Percentiles rank a stretch among this genome's conserved stretches.
Evolutionary conservation across 2,888 invertebrate genomes (phyloP).

Genomic region (Aphelenchoides bicaudatus): DNA sequence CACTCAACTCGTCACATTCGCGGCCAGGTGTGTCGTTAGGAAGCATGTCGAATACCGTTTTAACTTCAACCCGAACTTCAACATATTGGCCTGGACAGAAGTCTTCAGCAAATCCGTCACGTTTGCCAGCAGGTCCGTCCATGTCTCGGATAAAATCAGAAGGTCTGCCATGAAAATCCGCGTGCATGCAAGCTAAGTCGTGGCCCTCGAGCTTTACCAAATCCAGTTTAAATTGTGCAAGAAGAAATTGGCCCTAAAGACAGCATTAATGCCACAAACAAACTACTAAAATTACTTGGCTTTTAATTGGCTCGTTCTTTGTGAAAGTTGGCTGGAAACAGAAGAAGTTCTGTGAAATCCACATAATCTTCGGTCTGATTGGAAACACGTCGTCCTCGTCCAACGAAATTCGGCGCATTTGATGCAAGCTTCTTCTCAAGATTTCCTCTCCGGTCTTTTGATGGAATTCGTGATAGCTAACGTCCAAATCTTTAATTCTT

Average conservation of each 20-base stretch:
- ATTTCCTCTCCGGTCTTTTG: constrained; percentile 48
- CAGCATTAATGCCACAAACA: neutral
- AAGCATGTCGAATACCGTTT: constrained; percentile 49
- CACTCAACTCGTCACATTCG: constrained; percentile 47
- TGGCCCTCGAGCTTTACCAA: neutral
- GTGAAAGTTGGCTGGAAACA: constrained; percentile 50
- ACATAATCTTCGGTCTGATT: constrained; percentile 35
- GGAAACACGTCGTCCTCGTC: constrained; percentile 11
- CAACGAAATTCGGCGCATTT: constrained; percentile 8
- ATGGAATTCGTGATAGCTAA: constrained; percentile 52
- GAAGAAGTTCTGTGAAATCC: constrained; percentile 49
- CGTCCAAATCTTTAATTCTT: constrained; percentile 46
- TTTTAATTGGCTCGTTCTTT: constrained; percentile 39
- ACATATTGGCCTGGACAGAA: constrained; percentile 21
- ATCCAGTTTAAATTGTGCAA: constrained; percentile 5
- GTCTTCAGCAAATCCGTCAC: constrained; percentile 4
- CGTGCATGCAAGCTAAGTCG: neutral
- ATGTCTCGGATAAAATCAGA: constrained; percentile 1
- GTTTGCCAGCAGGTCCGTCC: neutral
- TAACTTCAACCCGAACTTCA: constrained; percentile 54
- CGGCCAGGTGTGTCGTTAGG: constrained; percentile 54
- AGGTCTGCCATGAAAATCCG: neutral
- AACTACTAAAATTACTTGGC: constrained; percentile 30
- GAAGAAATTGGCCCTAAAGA: constrained; percentile 10
- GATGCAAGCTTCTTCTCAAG: constrained; percentile 23